These are phyloP conservation scores for Pammene aurita DNA, from an alignment of 2,888 invertebrate species.

Conservation along the genomic window DNA sequence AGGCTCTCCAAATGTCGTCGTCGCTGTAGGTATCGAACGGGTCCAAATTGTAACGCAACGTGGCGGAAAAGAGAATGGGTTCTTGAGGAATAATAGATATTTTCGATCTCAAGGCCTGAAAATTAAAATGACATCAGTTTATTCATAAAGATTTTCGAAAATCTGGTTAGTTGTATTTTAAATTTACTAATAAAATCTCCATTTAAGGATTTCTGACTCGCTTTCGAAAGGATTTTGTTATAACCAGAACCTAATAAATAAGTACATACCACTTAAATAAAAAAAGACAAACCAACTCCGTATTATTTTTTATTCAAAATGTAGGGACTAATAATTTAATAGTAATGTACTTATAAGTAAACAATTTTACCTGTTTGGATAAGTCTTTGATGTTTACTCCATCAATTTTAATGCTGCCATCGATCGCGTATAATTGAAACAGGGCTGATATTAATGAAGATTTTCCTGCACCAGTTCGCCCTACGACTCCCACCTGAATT, in stretches of 20 bases:
- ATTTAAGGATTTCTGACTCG: too few relatives aligned
- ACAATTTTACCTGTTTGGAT: slow-evolving; percentile 79
- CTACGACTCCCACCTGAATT: slow-evolving; percentile 88
- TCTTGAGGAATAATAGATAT: slow-evolving; percentile 90
- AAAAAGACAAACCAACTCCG: too few relatives aligned
- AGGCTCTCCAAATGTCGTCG: slow-evolving; percentile 87
- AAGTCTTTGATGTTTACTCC: slow-evolving; percentile 84
- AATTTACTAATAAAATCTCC: too few relatives aligned
- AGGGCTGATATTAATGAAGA: slow-evolving; percentile 88
- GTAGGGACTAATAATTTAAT: too few relatives aligned
- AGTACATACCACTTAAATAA: too few relatives aligned
- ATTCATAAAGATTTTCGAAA: background rate
- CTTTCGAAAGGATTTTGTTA: too few relatives aligned
- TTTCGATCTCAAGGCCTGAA: slow-evolving; percentile 84
- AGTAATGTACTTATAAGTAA: background rate
- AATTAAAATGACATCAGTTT: slow-evolving; percentile 35
- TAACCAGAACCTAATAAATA: too few relatives aligned
- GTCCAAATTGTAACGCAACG: slow-evolving; percentile 88
- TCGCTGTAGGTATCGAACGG: slow-evolving; percentile 88
- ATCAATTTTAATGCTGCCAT: slow-evolving; percentile 89
- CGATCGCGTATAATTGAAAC: slow-evolving; percentile 87
- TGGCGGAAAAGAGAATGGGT: slow-evolving; percentile 91
- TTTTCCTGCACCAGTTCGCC: slow-evolving; percentile 90
- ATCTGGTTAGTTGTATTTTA: too few relatives aligned
- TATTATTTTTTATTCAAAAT: too few relatives aligned